Evolutionary conservation across 92 coral and sea anemone genomes (phyloP), one percentile per base, ranked within the genome.

Genomic region (Ricordea florida): DNA sequence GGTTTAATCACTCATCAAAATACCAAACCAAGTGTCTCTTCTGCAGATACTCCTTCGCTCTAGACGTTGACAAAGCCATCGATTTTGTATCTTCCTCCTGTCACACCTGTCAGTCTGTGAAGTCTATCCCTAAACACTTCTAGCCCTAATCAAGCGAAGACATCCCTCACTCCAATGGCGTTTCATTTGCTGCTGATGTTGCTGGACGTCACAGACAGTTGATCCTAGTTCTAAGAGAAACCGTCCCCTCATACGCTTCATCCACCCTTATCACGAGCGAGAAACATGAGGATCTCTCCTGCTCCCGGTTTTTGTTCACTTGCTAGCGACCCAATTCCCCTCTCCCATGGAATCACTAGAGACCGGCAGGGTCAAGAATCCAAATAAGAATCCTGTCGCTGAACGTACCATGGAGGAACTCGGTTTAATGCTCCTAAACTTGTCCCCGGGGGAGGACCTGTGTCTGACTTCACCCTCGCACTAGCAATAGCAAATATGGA

Each of bases 391-490:
- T 69, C 51, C 9, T n/a, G n/a, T n/a, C n/a, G n/a, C n/a, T n/a
- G n/a, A n/a, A n/a, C n/a, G n/a, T n/a, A n/a, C n/a, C n/a, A 78
- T 49, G 13, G 65, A 50, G 30, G 86, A 80, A 44, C 86, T 80
- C 25, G 74, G 74, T 29, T 24, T 42, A 7, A 80, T 26, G 64
- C 66, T 80, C 51, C 73, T 80, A 5, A 44, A 59, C 56, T 46
- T 45, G 18, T 37, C 47, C 1, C 71, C 78, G 11, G 71, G 69
- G 56, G n/a, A n/a, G n/a, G n/a, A n/a, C n/a, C n/a, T n/a, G n/a
- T n/a, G n/a, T n/a, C n/a, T n/a, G n/a, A n/a, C n/a, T n/a, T n/a
- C n/a, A n/a, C n/a, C n/a, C n/a, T n/a, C n/a, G n/a, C n/a, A n/a
- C n/a, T n/a, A n/a, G n/a, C n/a, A n/a, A n/a, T n/a, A n/a, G n/a